Percentiles rank a stretch among this genome's conserved stretches.
These are phyloP conservation scores for Leptinotarsa tumamoca DNA, from an alignment of 2,888 invertebrate species.

Conservation along the genomic window DNA sequence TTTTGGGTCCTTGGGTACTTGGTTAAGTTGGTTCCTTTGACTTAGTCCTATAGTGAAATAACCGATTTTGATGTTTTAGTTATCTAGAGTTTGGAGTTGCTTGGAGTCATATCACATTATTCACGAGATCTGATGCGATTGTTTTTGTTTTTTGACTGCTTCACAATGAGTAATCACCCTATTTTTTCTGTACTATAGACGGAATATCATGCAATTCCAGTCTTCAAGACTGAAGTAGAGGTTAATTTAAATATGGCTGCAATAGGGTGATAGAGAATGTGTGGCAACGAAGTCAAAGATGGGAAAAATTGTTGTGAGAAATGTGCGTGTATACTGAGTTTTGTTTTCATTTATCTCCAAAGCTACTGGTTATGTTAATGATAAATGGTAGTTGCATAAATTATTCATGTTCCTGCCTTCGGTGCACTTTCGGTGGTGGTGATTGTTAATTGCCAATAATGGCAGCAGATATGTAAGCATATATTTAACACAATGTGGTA, in stretches of 20 bases:
- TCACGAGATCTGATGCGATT: too few relatives aligned
- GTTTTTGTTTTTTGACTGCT: too few relatives aligned
- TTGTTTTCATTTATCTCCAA: slow-evolving; percentile 28
- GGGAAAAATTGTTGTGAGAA: slow-evolving; percentile 16
- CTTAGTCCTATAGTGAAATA: too few relatives aligned
- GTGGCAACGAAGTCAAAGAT: slow-evolving; percentile 14
- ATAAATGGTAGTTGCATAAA: slow-evolving; percentile 21
- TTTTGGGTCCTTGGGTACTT: too few relatives aligned
- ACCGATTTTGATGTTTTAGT: too few relatives aligned
- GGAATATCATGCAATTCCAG: slow-evolving; percentile 6
- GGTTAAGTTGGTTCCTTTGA: too few relatives aligned
- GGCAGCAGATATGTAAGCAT: background rate
- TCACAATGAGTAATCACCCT: background rate
- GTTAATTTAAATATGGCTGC: slow-evolving; percentile 6
- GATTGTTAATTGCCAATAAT: background rate
- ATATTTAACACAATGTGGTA: background rate
- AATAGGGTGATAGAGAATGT: slow-evolving; percentile 11
- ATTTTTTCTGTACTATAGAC: slow-evolving; percentile 8
- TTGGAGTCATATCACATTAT: too few relatives aligned
- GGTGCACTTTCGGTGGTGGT: slow-evolving; percentile 8
- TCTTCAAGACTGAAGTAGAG: slow-evolving; percentile 5
- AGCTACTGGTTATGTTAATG: slow-evolving; percentile 38
- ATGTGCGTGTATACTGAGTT: slow-evolving; percentile 32
- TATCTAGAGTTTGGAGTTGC: too few relatives aligned
- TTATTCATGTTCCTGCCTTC: slow-evolving; percentile 8